Percentiles rank a stretch among this genome's conserved stretches.
Conservation (phyloP, 64 coral and sea anemone genomes). For the Montipora cactus region DNA sequence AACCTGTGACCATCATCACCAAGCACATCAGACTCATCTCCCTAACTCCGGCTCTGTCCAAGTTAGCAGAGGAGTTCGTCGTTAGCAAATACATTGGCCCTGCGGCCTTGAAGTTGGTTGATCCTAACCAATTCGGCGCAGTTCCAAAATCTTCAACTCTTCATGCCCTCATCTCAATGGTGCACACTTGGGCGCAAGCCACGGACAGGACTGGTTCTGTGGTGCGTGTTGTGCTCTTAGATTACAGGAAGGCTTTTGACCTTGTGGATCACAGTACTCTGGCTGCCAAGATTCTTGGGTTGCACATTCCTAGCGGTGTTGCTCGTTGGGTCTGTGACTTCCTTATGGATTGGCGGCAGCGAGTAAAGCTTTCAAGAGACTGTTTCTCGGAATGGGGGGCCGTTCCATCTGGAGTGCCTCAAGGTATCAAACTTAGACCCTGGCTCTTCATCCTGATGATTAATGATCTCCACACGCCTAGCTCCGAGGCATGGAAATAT, state of each 20-base stretch:
- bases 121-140: too few relatives aligned
- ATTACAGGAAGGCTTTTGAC: not conserved
- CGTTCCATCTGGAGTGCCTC: not conserved
- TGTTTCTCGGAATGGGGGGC: not conserved
- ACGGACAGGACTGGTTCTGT: too few relatives aligned
- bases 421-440: too few relatives aligned
- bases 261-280: not conserved
- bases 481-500: too few relatives aligned
- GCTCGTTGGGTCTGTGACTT: not conserved
- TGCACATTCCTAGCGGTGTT: too few relatives aligned
- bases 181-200: not conserved
- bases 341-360: not conserved
- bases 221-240: not conserved
- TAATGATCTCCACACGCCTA: too few relatives aligned
- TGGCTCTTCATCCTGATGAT: too few relatives aligned
- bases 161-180: not conserved
- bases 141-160: not conserved
- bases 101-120: too few relatives aligned
- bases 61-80: not conserved
- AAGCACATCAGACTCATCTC: too few relatives aligned
- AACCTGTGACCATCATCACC: too few relatives aligned
- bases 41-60: too few relatives aligned
- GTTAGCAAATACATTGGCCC: not conserved
- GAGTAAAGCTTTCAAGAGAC: not conserved
- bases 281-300: too few relatives aligned